Evolutionary conservation across 2,797 vertebrate genomes (phyloP), one percentile per base, ranked within the genome.

Genomic region (Leptoclinus maculatus): DNA sequence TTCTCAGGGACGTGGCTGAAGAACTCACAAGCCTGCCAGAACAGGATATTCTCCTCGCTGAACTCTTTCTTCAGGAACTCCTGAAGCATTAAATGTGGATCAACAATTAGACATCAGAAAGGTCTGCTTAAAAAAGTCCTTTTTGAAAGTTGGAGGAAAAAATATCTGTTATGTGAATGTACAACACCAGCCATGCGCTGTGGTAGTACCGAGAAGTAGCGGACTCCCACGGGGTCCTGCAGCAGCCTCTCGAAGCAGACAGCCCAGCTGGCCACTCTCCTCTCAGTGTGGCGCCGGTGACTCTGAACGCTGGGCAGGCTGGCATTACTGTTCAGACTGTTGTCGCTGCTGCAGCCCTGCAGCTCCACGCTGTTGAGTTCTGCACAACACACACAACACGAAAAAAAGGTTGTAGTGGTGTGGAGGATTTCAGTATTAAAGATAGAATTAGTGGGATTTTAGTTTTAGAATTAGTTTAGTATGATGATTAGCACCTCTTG

Each of bases 41-140:
- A 99, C 65, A 98, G 90, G 89, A 99, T 99, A 82, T 99, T 99
- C 91, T 99, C 98, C 93, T 99, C 98, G 4, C 98, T 99, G 90
- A 99, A 99, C 84, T 99, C 98, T 84, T 99, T 99, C 91, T 97
- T 97, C 4, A 99, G 94, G 89, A 99, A 99, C 71, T 99, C 98
- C 98, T 99, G 74, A 64, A 62, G 1, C 60, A 53, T 43, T 1
- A 13, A 21, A 71, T 1, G 11, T 27, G 10, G 32, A 32, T 59
- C 13, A 45, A 65, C 47, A 76, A 19, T 16, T 0, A 64, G 27
- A 47, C 17, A 3, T 7, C n/a, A 47, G 19, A 65, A 14, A 14
- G 23, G 12, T 27, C 27, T 54, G 2, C 23, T 54, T 27, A 27
- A 29, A 16, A 23, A 62, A 45, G 47, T 49, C 23, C 32, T n/a